phyloP scores from a whole-genome alignment of 1,140 invertebrate species.

The Philopotamus ludificatus region DNA sequence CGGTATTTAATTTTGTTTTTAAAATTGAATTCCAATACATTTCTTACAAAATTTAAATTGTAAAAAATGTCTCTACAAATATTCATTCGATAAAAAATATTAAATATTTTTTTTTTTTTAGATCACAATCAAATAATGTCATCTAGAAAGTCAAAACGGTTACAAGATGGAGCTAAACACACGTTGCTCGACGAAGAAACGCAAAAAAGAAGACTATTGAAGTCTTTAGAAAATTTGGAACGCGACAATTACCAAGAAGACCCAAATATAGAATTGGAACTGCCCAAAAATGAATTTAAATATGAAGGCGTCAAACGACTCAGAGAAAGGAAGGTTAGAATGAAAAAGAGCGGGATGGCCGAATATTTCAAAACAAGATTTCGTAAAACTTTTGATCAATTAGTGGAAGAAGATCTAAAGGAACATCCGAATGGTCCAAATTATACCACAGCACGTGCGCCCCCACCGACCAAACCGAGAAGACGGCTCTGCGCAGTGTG shows the following conservation, averaged over 20 bases:
- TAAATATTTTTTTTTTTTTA: neutral
- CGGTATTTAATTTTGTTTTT: no score
- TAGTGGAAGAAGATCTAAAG: conserved; percentile 7
- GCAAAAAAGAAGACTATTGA: neutral
- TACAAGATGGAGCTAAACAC: neutral
- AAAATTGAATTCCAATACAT: no score
- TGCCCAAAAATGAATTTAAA: conserved; percentile 6
- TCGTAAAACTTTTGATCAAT: conserved; percentile 12
- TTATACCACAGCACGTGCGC: neutral
- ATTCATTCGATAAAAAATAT: neutral
- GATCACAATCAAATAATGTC: neutral
- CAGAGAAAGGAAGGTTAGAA: neutral
- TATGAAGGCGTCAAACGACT: conserved; percentile 8
- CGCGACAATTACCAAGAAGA: conserved; percentile 5
- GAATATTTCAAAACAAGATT: conserved; percentile 18
- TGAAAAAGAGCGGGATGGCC: neutral
- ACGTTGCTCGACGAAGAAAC: neutral
- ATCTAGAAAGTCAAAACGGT: conserved; percentile 1
- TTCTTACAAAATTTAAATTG: no score
- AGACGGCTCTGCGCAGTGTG: conserved; percentile 4
- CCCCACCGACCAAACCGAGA: neutral
- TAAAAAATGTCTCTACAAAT: no score
- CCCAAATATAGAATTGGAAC: neutral
- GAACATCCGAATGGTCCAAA: neutral
- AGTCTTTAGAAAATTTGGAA: conserved; percentile 6